phyloP scores from a whole-genome alignment of 2,113 vertebrate genomes.

The Equus przewalskii region DNA sequence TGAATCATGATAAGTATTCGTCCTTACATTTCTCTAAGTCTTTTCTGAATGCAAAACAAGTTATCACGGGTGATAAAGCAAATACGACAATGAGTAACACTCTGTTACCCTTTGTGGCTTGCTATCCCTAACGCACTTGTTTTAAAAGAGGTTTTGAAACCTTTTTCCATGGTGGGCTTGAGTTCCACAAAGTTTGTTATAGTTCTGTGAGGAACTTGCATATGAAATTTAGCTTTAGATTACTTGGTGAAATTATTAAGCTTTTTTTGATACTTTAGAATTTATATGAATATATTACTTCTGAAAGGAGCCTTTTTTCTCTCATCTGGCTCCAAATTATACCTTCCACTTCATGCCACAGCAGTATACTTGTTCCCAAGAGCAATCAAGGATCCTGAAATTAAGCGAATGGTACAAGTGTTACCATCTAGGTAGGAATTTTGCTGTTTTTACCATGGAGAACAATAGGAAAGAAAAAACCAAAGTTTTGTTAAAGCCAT shows the following conservation, averaged over 20 bases:
- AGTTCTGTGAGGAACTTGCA: not conserved
- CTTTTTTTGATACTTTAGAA: not conserved
- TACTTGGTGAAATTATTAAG: constrained; percentile 44
- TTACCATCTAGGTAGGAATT: constrained; percentile 50
- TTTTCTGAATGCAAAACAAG: not conserved
- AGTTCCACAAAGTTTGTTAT: not conserved
- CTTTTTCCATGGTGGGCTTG: not conserved
- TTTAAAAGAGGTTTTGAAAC: not conserved
- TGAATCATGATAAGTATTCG: not conserved
- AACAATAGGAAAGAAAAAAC: constrained; percentile 54
- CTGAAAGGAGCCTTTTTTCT: constrained; percentile 52
- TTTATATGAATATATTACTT: constrained; percentile 51
- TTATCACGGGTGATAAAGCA: not conserved
- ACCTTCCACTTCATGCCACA: constrained; percentile 44
- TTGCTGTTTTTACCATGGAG: constrained; percentile 45
- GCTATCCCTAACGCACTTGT: not conserved
- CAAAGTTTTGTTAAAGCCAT: constrained; percentile 59
- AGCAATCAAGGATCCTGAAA: constrained; percentile 59
- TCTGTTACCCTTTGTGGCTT: not conserved
- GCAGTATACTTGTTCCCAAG: constrained; percentile 52
- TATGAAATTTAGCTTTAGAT: constrained; percentile 31
- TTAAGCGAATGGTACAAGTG: constrained; percentile 38
- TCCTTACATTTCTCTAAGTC: not conserved
- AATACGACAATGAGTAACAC: not conserved
- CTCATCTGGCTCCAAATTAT: constrained; percentile 58